Evolutionary conservation across 2,113 vertebrate species (phyloP), one percentile per base, ranked within the genome.

Genomic region (Rhea pennata): DNA sequence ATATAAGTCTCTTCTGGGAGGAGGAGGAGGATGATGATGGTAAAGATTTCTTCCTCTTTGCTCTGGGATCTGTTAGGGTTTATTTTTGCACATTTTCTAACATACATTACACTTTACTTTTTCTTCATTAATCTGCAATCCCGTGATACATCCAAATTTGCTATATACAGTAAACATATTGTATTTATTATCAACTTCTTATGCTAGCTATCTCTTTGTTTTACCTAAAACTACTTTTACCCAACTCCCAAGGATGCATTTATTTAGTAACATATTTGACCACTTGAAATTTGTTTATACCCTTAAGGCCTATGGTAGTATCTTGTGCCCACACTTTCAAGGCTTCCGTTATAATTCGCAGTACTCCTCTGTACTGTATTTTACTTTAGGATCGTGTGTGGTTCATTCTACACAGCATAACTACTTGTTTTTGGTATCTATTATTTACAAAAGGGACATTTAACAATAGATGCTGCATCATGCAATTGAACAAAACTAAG

Each of bases 101-200:
- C 5, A 33, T 24, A 2, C 2, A 2, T 10, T 40, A 26, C 1
- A 22, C 4, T 31, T 44, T 39, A 33, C 2, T 71, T 4, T 67
- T 94, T 53, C 27, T 71, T 82, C 13, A 50, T 78, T 87, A 15
- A 20, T 78, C 22, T 42, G 10, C 23, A 65, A 90, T 59, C 83
- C 29, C 12, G 20, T 48, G 6, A 23, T n/a, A 16, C 15, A 61
- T 23, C 21, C 15, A 72, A 15, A 76, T 53, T 77, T 58, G 9
- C 1, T 29, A 39, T n/a, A 36, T 36, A 36, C 36, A 36, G 36
- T 36, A 36, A 36, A 36, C 36, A 36, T 36, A 36, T 36, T 36
- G 36, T 36, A 36, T 36, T 36, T 36, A 36, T 36, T 36, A 36
- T 36, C 36, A 36, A 36, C 6, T 36, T 36, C 36, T 36, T 36